Evolutionary conservation across 2,888 invertebrate species (phyloP).

Genomic region (Trichopria drosophilae): DNA sequence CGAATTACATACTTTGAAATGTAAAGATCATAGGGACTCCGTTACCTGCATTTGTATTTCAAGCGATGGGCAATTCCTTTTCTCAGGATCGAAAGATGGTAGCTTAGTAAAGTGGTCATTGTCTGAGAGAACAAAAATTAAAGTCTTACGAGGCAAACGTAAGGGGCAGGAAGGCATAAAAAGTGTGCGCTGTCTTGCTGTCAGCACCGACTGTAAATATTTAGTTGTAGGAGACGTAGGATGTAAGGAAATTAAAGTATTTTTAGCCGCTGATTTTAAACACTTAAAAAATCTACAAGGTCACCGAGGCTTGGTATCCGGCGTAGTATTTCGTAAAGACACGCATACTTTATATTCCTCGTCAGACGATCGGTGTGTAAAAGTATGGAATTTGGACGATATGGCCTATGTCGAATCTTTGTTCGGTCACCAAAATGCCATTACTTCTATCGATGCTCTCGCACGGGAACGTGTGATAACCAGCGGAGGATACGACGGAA

Average conservation of each 20-base stretch:
- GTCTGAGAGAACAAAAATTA: conserved; percentile 66
- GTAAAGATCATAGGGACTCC: conserved; percentile 76
- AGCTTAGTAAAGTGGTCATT: conserved; percentile 81
- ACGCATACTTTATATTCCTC: conserved; percentile 84
- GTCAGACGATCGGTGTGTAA: conserved; percentile 78
- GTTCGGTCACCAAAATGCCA: conserved; percentile 88
- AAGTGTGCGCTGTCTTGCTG: conserved; percentile 46
- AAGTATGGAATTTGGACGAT: conserved; percentile 95
- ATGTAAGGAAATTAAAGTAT: conserved; percentile 74
- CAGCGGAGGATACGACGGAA: conserved; percentile 84
- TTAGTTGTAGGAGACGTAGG: conserved; percentile 74
- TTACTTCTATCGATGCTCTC: conserved; percentile 86
- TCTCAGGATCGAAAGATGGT: conserved; percentile 87
- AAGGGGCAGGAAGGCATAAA: conserved; percentile 48
- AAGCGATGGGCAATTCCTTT: conserved; percentile 71
- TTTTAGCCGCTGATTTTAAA: conserved; percentile 77
- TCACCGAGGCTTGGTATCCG: conserved; percentile 74
- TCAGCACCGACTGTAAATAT: conserved; percentile 74
- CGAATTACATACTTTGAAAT: conserved; percentile 63
- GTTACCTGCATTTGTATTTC: conserved; percentile 82
- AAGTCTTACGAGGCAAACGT: conserved; percentile 50
- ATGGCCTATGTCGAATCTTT: conserved; percentile 95
- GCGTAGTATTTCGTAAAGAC: conserved; percentile 81
- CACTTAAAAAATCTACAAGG: conserved; percentile 80
- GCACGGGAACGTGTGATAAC: conserved; percentile 84